phyloP scores from a whole-genome alignment of 1,140 invertebrate species.

The Saccostrea echinata region DNA sequence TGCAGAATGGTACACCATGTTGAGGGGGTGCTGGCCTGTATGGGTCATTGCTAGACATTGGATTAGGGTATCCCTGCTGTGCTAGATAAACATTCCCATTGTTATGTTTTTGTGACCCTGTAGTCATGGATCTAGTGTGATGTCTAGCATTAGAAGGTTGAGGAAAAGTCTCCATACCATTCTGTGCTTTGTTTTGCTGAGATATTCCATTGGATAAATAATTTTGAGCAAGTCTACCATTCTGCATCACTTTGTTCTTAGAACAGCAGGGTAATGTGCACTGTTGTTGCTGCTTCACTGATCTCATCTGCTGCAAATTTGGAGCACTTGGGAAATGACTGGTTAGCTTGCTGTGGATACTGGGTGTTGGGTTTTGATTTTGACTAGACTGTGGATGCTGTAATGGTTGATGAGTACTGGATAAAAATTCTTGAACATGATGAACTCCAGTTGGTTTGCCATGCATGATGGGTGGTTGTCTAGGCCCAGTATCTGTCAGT shows the following conservation, averaged over 20 bases:
- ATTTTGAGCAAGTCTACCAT: conserved; percentile 12
- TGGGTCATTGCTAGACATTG: background rate
- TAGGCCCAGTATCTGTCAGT: conserved; percentile 45
- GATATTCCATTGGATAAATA: background rate
- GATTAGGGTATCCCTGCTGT: conserved; percentile 3
- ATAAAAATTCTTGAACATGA: conserved; percentile 48
- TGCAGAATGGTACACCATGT: background rate
- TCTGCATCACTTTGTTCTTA: conserved; percentile 16
- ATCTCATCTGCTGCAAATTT: conserved; percentile 40
- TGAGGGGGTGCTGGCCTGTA: background rate
- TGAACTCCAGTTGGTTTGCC: conserved; percentile 50
- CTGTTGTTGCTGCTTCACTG: background rate
- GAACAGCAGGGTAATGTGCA: conserved; percentile 1
- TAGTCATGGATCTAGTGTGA: background rate
- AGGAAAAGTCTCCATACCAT: background rate
- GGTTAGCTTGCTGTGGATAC: background rate
- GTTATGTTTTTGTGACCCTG: background rate
- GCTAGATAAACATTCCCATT: background rate
- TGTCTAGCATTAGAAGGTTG: conserved; percentile 5
- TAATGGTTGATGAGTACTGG: background rate
- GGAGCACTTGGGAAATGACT: conserved; percentile 48
- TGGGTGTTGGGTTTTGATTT: conserved; percentile 30
- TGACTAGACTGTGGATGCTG: background rate
- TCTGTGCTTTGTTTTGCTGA: background rate
- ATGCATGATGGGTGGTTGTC: conserved; percentile 50